Evolutionary conservation across 2,888 invertebrate species (phyloP).

Genomic region (Drosophila engyochracea): DNA sequence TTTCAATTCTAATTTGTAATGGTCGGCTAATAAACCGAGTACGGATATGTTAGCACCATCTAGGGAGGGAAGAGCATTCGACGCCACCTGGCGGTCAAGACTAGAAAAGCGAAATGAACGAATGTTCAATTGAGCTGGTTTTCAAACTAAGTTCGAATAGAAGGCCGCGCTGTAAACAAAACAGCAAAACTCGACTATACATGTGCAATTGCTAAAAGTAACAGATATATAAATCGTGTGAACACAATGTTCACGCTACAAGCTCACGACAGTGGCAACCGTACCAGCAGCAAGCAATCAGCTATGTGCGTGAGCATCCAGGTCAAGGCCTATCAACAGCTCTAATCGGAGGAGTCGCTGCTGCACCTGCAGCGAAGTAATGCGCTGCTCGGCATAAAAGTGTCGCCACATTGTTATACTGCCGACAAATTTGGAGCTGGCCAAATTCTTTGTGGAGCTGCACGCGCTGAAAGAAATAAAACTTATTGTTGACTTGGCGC

Average conservation of each 20-base stretch:
- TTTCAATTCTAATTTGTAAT: neutral
- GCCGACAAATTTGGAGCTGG: conserved; percentile 77
- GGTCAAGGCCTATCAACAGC: conserved; percentile 70
- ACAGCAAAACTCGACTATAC: neutral
- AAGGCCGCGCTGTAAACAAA: conserved; percentile 6
- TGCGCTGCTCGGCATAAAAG: conserved; percentile 74
- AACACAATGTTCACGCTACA: conserved; percentile 39
- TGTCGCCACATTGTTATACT: conserved; percentile 72
- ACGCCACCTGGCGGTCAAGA: neutral
- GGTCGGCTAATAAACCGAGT: neutral
- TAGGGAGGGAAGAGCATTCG: neutral
- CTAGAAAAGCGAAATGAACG: neutral
- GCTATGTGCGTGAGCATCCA: conserved; percentile 79
- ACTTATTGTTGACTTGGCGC: too few relatives aligned
- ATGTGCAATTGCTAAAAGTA: neutral
- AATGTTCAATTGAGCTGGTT: conserved; percentile 17
- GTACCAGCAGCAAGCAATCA: conserved; percentile 53
- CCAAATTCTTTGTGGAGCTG: conserved; percentile 83
- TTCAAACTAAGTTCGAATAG: conserved; percentile 40
- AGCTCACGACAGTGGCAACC: conserved; percentile 17
- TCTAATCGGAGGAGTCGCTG: conserved; percentile 76
- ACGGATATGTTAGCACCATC: neutral
- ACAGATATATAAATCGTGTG: neutral
- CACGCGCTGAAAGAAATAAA: conserved; percentile 63
- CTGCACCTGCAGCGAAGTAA: conserved; percentile 82